Percentiles rank a stretch among this genome's conserved stretches.
Conservation (phyloP, 2,797 vertebrate species). For the Hemibagrus guttatus region DNA sequence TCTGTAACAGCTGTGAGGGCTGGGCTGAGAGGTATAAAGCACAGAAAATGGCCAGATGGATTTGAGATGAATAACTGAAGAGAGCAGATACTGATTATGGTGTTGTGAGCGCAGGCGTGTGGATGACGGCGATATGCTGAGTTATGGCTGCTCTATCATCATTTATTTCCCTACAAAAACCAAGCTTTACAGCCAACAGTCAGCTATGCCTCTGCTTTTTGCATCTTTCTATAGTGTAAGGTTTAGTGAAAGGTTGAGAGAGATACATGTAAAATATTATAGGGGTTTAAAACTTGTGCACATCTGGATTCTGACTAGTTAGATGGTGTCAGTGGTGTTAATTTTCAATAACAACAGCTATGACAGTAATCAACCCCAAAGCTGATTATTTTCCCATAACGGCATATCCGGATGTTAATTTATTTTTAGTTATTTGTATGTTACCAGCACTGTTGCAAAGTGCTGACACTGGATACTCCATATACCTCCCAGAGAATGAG, state of each 20-base stretch:
- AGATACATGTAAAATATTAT: background rate
- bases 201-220: background rate
- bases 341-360: background rate
- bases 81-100: constrained; percentile 8
- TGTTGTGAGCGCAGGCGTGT: background rate
- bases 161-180: background rate
- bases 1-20: constrained; percentile 19
- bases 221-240: background rate
- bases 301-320: background rate
- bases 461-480: background rate
- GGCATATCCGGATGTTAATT: background rate
- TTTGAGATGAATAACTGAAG: constrained; percentile 24
- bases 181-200: background rate
- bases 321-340: background rate
- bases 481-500: background rate
- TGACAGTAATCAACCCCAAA: background rate
- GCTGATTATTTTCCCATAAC: background rate
- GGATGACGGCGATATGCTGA: background rate
- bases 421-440: background rate
- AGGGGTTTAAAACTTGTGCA: background rate
- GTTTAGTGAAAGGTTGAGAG: background rate
- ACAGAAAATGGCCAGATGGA: constrained; percentile 15
- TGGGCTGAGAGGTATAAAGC: constrained; percentile 8
- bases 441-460: background rate
- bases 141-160: background rate